Evolutionary conservation across 2,797 vertebrate species (phyloP).

Genomic region (Philypnodon macrostomus): DNA sequence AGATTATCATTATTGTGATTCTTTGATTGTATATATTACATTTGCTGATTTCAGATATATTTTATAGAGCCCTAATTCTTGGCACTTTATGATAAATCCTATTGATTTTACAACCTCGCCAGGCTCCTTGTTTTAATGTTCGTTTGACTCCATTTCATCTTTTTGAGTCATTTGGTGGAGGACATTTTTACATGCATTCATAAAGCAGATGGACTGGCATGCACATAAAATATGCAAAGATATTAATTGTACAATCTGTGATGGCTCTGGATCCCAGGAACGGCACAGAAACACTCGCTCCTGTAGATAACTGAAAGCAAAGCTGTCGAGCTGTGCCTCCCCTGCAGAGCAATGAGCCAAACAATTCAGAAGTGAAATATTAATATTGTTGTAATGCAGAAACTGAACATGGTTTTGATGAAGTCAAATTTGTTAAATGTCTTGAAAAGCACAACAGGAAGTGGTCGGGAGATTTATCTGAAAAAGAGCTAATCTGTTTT

Average conservation of each 20-base stretch:
- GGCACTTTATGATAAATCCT: slow-evolving; percentile 14
- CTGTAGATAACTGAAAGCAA: slow-evolving; percentile 28
- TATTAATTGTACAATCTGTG: slow-evolving; percentile 71
- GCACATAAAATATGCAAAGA: slow-evolving; percentile 65
- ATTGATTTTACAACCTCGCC: neutral
- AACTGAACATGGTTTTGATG: slow-evolving; percentile 51
- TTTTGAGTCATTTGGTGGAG: slow-evolving; percentile 29
- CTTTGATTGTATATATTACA: too few relatives aligned
- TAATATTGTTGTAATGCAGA: slow-evolving; percentile 34
- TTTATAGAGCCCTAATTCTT: too few relatives aligned
- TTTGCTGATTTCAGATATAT: too few relatives aligned
- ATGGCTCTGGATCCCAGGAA: slow-evolving; percentile 44
- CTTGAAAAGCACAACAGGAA: slow-evolving; percentile 45
- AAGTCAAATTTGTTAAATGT: slow-evolving; percentile 44
- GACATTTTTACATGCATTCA: slow-evolving; percentile 52
- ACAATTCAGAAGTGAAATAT: slow-evolving; percentile 38
- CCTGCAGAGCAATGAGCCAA: slow-evolving; percentile 3
- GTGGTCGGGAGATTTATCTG: slow-evolving; percentile 50
- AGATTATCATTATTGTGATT: too few relatives aligned
- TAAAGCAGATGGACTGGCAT: slow-evolving; percentile 69
- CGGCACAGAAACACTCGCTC: slow-evolving; percentile 18
- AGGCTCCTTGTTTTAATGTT: neutral
- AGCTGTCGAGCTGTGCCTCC: slow-evolving; percentile 11
- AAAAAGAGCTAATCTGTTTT: slow-evolving; percentile 46
- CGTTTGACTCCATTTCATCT: slow-evolving; percentile 29